Conservation (phyloP, 2,797 vertebrate species). For the Gobionotothen gibberifrons region DNA sequence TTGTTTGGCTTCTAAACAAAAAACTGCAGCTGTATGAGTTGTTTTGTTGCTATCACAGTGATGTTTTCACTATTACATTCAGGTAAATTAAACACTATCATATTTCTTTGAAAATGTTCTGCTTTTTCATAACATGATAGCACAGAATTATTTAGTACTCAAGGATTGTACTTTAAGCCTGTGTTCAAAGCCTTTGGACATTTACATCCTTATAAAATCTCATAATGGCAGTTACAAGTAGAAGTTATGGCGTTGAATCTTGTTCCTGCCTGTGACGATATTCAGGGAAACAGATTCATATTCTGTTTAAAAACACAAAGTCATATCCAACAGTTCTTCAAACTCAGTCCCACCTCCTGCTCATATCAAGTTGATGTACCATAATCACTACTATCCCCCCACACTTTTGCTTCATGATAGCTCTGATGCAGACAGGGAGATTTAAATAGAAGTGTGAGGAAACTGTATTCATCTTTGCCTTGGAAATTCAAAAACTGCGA, state of each 20-base stretch:
- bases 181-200: too few relatives aligned
- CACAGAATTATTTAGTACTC: too few relatives aligned
- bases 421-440: conserved; percentile 46
- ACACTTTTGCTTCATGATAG: conserved; percentile 48
- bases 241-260: conserved; percentile 1
- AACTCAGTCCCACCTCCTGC: conserved; percentile 18
- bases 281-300: background rate
- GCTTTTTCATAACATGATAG: too few relatives aligned
- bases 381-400: conserved; percentile 26
- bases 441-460: conserved; percentile 55
- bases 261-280: background rate
- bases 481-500: conserved; percentile 69
- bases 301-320: conserved; percentile 11
- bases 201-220: background rate
- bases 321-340: conserved; percentile 24
- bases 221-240: background rate
- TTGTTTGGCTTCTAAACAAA: conserved; percentile 14
- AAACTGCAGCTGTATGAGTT: background rate
- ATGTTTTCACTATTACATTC: background rate
- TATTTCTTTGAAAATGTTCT: too few relatives aligned
- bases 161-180: too few relatives aligned
- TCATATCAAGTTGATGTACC: conserved; percentile 34
- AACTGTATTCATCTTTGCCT: conserved; percentile 61
- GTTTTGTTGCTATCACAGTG: background rate
- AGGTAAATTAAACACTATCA: background rate